A percentile compares a stretch with the other conserved stretches of the same genome.
Evolutionary conservation across 2,888 invertebrate genomes (phyloP).

Genomic region (Orchestes rusci): DNA sequence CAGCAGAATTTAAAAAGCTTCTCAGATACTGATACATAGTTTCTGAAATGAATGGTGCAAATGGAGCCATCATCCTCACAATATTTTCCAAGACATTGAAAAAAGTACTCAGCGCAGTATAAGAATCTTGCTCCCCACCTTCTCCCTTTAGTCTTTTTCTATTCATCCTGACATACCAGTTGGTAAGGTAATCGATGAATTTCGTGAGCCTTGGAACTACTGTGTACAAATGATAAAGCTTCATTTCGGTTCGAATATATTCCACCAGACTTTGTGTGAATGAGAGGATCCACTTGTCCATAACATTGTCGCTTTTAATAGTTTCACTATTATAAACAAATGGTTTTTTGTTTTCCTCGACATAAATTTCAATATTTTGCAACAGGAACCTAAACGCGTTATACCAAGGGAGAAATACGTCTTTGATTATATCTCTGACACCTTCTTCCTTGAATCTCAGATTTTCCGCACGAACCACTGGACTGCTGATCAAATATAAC

Average conservation of each 20-base stretch:
- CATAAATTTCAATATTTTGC: slow-evolving; percentile 83
- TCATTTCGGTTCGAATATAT: slow-evolving; percentile 90
- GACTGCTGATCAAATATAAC: slow-evolving; percentile 94
- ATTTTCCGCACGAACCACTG: slow-evolving; percentile 95
- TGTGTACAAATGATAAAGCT: slow-evolving; percentile 87
- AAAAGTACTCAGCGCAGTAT: slow-evolving; percentile 77
- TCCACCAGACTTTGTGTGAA: slow-evolving; percentile 88
- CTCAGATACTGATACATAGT: slow-evolving; percentile 87
- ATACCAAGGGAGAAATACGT: slow-evolving; percentile 96
- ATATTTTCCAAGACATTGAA: slow-evolving; percentile 84
- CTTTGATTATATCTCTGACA: slow-evolving; percentile 91
- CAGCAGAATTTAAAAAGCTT: slow-evolving; percentile 52
- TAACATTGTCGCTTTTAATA: slow-evolving; percentile 58
- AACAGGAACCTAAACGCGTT: slow-evolving; percentile 88
- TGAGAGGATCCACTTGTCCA: slow-evolving; percentile 97
- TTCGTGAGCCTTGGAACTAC: slow-evolving; percentile 91
- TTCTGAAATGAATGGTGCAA: slow-evolving; percentile 94
- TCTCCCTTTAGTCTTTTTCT: slow-evolving; percentile 92
- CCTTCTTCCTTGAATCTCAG: slow-evolving; percentile 96
- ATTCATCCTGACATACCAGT: slow-evolving; percentile 98
- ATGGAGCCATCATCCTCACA: slow-evolving; percentile 92
- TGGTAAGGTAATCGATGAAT: slow-evolving; percentile 95
- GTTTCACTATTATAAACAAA: slow-evolving; percentile 42
- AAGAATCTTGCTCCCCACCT: slow-evolving; percentile 70
- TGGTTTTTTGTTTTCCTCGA: slow-evolving; percentile 48